Evolutionary conservation across 2,797 vertebrate species (phyloP).

Genomic region (Phyllotis vaccarum): DNA sequence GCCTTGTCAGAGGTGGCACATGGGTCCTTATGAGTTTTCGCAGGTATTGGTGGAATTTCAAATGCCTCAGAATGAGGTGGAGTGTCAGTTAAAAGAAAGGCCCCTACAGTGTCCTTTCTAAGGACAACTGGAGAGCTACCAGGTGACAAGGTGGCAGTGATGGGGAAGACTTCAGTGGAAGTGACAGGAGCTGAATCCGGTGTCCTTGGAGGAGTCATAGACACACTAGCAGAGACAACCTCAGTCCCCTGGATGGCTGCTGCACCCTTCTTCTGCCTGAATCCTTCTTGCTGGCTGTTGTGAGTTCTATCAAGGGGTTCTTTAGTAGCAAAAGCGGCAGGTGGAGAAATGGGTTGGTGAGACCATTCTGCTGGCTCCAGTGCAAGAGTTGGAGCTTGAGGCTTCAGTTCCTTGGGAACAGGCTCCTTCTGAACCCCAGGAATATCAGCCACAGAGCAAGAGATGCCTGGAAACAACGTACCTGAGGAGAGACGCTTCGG

Average conservation of each 20-base stretch:
- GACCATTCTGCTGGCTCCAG: background rate
- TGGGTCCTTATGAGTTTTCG: background rate
- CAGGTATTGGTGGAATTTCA: background rate
- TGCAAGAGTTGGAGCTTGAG: background rate
- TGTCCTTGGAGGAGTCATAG: background rate
- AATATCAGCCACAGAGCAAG: background rate
- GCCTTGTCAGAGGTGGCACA: background rate
- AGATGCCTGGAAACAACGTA: constrained; percentile 5
- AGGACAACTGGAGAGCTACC: background rate
- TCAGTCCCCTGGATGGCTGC: background rate
- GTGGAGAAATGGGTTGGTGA: background rate
- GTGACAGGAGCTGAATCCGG: background rate
- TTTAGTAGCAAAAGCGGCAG: background rate
- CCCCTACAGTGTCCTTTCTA: background rate
- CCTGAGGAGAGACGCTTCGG: constrained; percentile 3
- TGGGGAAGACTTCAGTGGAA: background rate
- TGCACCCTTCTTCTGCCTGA: background rate
- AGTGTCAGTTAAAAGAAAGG: background rate
- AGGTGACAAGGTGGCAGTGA: background rate
- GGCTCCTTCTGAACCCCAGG: constrained; percentile 30
- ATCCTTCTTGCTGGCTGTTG: background rate
- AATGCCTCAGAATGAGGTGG: background rate
- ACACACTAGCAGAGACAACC: background rate
- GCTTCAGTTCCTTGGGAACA: background rate
- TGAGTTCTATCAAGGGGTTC: background rate